Percentiles rank a stretch among this genome's conserved stretches.
These are phyloP conservation scores for Bombus consobrinus DNA, from an alignment of 1,140 invertebrate genomes.

Conservation along the genomic window DNA sequence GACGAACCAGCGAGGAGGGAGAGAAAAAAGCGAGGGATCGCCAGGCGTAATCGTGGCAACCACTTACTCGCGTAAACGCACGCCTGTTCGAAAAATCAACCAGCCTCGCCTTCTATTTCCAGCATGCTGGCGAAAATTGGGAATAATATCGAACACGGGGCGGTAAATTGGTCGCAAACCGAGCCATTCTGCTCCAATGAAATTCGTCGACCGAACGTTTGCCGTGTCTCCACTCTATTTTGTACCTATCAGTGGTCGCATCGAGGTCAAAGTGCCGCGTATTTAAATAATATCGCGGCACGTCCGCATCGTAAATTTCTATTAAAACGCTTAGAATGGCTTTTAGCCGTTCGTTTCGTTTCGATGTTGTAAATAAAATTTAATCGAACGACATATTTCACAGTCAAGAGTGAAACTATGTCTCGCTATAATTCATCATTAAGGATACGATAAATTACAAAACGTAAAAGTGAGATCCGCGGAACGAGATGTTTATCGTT, in stretches of 20 bases:
- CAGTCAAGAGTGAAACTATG: background rate
- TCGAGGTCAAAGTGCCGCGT: background rate
- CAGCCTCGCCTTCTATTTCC: constrained; percentile 16
- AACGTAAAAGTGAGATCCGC: background rate
- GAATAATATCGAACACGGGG: constrained; percentile 5
- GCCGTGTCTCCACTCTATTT: background rate
- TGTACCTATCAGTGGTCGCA: background rate
- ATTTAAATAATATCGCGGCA: background rate
- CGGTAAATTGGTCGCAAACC: constrained; percentile 13
- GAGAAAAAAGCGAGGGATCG: constrained; percentile 17
- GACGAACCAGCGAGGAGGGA: constrained; percentile 24
- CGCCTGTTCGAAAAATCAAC: constrained; percentile 11
- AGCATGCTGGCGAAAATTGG: constrained; percentile 15
- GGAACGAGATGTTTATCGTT: constrained; percentile 39
- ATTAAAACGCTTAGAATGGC: background rate
- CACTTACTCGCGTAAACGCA: constrained; percentile 45
- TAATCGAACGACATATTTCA: background rate
- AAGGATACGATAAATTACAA: constrained; percentile 17
- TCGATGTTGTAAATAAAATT: background rate
- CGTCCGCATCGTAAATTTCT: background rate
- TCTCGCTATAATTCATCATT: constrained; percentile 17
- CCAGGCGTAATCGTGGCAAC: constrained; percentile 50
- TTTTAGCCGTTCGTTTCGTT: background rate
- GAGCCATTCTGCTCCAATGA: background rate
- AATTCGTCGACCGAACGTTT: background rate